A percentile compares a stretch with the other conserved stretches of the same genome.
These are phyloP conservation scores for Nymphalis urticae DNA, from an alignment of 2,888 invertebrate genomes.

Conservation along the genomic window DNA sequence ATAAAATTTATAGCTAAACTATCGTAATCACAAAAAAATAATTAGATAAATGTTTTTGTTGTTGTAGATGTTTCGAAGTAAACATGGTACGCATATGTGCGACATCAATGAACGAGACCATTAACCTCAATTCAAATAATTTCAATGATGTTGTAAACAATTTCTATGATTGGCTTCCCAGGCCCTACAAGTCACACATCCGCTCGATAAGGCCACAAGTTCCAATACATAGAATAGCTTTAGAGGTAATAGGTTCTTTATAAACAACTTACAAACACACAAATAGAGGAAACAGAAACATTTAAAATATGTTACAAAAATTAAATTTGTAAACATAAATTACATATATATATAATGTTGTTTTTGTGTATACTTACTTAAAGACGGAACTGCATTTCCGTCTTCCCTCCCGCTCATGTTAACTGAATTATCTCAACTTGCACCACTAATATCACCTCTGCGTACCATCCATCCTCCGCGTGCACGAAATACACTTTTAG, in stretches of 20 bases:
- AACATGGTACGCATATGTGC: conserved; percentile 78
- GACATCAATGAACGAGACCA: conserved; percentile 74
- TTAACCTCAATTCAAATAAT: conserved; percentile 79
- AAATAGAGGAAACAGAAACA: conserved; percentile 19
- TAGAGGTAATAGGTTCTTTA: conserved; percentile 45
- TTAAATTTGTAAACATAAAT: conserved; percentile 40
- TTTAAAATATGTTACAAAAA: conserved; percentile 37
- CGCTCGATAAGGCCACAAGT: conserved; percentile 69
- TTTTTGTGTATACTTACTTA: conserved; percentile 66
- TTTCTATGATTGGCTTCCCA: conserved; percentile 70
- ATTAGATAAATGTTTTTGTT: conserved; percentile 64
- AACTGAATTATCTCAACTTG: conserved; percentile 65
- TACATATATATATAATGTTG: conserved; percentile 43
- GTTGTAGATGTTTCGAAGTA: conserved; percentile 65
- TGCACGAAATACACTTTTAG: conserved; percentile 62
- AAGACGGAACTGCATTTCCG: conserved; percentile 81
- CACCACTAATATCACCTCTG: conserved; percentile 76
- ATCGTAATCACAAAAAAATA: conserved; percentile 35
- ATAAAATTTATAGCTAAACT: background rate
- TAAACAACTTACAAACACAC: conserved; percentile 49
- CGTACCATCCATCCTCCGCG: conserved; percentile 69
- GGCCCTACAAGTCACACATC: conserved; percentile 64
- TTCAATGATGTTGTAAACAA: conserved; percentile 73
- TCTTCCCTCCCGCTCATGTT: conserved; percentile 79
- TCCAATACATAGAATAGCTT: conserved; percentile 55